Base-by-base conservation (phyloP, 92 coral and sea anemone species). In the Epizoanthus scotinus region DNA sequence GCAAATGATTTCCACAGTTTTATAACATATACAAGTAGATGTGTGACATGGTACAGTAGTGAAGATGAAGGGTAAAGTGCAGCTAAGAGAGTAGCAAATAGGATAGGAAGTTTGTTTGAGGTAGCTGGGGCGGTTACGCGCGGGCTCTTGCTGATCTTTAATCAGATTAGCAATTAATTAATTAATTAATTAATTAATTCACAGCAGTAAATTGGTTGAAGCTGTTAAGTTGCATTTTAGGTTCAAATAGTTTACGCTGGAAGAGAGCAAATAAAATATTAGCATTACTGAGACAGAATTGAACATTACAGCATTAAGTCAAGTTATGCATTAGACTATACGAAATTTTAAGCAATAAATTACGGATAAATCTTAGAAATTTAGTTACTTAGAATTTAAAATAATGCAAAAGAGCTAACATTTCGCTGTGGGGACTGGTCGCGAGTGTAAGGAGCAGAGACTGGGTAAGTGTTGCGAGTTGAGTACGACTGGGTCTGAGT, bases 401-500 rank as follows among this genome's bases (percentile, higher is more conserved):
- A 75, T 28, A 58, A 59, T 75, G 58, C 56, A 75, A 75, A 60
- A 13, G 20, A 74, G 81, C 81, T 75, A 75, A 75, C 81, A 59
- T 75, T 75, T 75, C 81, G 81, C 57, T 75, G 81, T 55, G 56
- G 67, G 67, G 81, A 75, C 36, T 75, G 81, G 57, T 75, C 81
- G 49, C 81, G 81, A 59, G 55, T 75, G 81, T 34, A 13, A 24
- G 81, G 81, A 75, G 81, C 81, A 75, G 81, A 75, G 81, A 75
- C 81, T 57, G 81, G 81, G 67, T 75, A 75, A 75, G 81, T 38
- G 27, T 66, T 75, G 63, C 81, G 81, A 75, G 81, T 75, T 63
- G 81, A 40, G 81, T 75, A 59, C 57, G 81, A 58, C 81, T 75
- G 81, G 68, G 81, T 58, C 81, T 75, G 81, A 68, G 69, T 75